A percentile compares a stretch with the other conserved stretches of the same genome.
phyloP scores from a whole-genome alignment of 2,888 invertebrate species.

The Steinernema carpocapsae region DNA sequence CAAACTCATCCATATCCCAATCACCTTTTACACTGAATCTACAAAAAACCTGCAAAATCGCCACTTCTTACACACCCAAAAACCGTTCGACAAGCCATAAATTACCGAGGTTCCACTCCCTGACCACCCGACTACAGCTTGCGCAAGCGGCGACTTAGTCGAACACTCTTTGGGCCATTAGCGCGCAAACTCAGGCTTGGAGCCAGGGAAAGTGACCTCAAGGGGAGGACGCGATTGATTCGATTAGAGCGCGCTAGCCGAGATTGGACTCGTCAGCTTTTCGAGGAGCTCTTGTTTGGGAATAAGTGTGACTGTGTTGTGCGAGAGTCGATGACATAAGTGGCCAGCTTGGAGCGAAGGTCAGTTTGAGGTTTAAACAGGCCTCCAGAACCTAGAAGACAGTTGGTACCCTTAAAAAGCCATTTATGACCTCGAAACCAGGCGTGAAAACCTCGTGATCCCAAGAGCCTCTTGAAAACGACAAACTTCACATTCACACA shows the following conservation, averaged over 20 bases:
- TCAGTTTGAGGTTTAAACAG: too few species aligned
- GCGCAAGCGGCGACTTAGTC: background rate
- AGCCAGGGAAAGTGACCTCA: conserved; percentile 22
- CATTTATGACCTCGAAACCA: too few species aligned
- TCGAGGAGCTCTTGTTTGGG: conserved; percentile 7
- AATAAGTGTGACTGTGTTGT: conserved; percentile 31
- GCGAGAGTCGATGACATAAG: conserved; percentile 9
- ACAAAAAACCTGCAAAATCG: too few species aligned
- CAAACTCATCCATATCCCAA: too few species aligned
- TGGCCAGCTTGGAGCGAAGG: background rate
- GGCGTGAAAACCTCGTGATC: too few species aligned
- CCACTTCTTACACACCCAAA: too few species aligned
- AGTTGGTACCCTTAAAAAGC: too few species aligned
- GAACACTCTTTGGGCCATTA: conserved; percentile 18
- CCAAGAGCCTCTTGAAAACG: too few species aligned
- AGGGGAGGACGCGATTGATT: conserved; percentile 18
- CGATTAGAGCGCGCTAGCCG: conserved; percentile 31
- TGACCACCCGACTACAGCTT: background rate
- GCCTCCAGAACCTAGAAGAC: too few species aligned
- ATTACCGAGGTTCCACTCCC: background rate
- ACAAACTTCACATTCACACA: too few species aligned
- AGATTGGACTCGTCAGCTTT: conserved; percentile 22
- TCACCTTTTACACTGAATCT: too few species aligned
- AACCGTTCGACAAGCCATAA: too few species aligned
- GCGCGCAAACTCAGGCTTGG: background rate